Percentiles rank a stretch among this genome's conserved stretches.
Evolutionary conservation across 2,797 vertebrate species (phyloP).

Genomic region (Gadopsis bispinosus): DNA sequence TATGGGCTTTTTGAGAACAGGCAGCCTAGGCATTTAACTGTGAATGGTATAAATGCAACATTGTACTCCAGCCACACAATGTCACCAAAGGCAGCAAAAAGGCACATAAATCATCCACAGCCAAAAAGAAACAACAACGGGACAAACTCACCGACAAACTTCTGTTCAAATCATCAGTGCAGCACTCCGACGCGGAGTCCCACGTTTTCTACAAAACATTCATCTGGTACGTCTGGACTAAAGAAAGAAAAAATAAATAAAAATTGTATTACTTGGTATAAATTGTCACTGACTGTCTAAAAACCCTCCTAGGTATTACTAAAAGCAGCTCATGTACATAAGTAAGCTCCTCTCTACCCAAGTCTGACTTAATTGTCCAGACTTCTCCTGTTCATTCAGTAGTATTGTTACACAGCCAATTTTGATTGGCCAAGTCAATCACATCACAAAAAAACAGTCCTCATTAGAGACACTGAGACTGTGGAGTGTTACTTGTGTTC

Average conservation of each 20-base stretch:
- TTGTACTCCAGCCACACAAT: not conserved
- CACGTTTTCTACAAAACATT: slow-evolving; percentile 54
- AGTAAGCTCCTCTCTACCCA: not conserved
- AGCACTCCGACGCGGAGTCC: slow-evolving; percentile 47
- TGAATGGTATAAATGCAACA: slow-evolving; percentile 12
- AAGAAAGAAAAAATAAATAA: not conserved
- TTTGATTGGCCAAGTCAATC: slow-evolving; percentile 40
- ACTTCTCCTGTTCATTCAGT: slow-evolving; percentile 18
- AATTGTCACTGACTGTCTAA: not conserved
- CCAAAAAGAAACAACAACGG: not conserved
- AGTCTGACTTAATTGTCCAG: slow-evolving; percentile 11
- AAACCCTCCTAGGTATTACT: not conserved
- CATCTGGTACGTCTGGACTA: slow-evolving; percentile 63
- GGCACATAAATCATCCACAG: not conserved
- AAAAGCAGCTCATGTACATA: slow-evolving; percentile 16
- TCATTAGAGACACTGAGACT: not conserved
- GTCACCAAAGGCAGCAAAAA: slow-evolving; percentile 18
- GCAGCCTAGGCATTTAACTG: not conserved
- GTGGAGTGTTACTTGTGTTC: not conserved
- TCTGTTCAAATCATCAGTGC: slow-evolving; percentile 68
- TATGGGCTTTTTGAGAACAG: not conserved
- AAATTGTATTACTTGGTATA: not conserved
- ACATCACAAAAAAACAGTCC: slow-evolving; percentile 6
- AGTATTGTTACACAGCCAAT: not conserved
- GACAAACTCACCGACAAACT: slow-evolving; percentile 67